These are phyloP conservation scores for Caenorhabditis doughertyi DNA, from an alignment of 2,888 invertebrate species.

Conservation along the genomic window DNA sequence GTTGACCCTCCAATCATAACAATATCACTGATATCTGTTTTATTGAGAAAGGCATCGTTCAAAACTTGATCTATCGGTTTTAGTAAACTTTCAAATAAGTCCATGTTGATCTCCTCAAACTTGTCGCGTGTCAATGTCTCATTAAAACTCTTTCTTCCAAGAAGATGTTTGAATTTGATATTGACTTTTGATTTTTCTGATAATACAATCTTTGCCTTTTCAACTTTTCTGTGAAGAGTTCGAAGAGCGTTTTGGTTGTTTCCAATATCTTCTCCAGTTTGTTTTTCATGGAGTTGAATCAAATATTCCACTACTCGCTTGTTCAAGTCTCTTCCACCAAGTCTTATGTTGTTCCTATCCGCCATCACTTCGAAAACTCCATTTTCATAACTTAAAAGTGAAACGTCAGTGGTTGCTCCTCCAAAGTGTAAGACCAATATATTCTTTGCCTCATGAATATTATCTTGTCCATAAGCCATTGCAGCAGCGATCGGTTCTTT, in stretches of 20 bases:
- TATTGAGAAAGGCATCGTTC: background rate
- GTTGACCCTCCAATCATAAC: background rate
- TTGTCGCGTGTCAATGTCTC: background rate
- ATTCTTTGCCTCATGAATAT: conserved; percentile 89
- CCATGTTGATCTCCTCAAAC: background rate
- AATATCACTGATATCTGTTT: background rate
- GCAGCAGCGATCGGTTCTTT: conserved; percentile 88
- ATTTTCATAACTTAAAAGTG: background rate
- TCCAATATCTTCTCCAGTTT: background rate
- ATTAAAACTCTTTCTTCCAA: background rate
- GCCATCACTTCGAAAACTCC: background rate
- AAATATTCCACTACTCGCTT: background rate
- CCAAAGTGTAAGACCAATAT: conserved; percentile 87
- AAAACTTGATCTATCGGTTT: background rate
- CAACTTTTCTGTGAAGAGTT: background rate
- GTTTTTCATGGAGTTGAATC: background rate
- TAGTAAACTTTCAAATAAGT: background rate
- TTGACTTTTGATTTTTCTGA: background rate
- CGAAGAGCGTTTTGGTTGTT: background rate
- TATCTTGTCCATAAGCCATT: conserved; percentile 80
- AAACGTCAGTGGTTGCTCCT: background rate
- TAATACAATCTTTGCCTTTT: background rate
- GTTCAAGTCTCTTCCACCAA: background rate
- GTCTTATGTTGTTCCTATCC: background rate
- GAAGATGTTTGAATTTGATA: background rate